Base-by-base conservation (phyloP, 2,797 vertebrate genomes). In the Hypotaenidia okinawae region DNA sequence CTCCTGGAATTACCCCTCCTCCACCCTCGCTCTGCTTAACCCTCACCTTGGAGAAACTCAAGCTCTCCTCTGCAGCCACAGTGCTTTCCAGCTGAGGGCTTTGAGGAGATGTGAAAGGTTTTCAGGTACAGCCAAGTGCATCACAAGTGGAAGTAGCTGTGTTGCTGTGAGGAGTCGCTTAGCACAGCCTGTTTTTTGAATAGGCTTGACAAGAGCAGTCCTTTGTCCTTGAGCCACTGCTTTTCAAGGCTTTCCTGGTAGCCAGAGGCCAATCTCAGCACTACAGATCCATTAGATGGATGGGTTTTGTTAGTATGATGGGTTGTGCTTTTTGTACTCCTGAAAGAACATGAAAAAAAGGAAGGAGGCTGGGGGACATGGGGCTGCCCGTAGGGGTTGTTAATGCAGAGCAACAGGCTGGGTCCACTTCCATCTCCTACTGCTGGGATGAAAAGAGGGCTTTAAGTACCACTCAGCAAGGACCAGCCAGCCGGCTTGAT, bases 281-380 rank as follows among this genome's bases (percentile, higher is more conserved):
- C 83, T 87, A 72, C 92, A 70, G n/a, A 23, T 47, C 93, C 88
- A 70, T 94, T 61, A 90, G 88, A 3, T 49, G 54, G 39, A 52
- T 55, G 54, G 11, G 28, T 57, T 30, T 80, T 51, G 32, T 18
- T 6, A 81, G 17, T 13, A 3, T 16, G 58, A 72, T 57, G 85
- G 39, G 21, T n/a, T 72, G 57, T 52, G 57, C 21, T 75, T 45
- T 32, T 79, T 79, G 55, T 13, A 1, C 41, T 66, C 84, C 62
- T 91, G 84, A 93, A 85, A 73, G 25, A 32, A 30, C 11, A 21
- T 8, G 9, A 39, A 22, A 4, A 13, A 54, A 67, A 25, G 33
- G 28, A 74, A 47, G 28, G 2, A 59, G 59, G 15, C 17, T 30
- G 7, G 35, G 19, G 80, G 73, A 13, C 1, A 0, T 0, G 10